These are phyloP conservation scores for Watsonalla binaria DNA, from an alignment of 2,888 invertebrate genomes.

Conservation along the genomic window DNA sequence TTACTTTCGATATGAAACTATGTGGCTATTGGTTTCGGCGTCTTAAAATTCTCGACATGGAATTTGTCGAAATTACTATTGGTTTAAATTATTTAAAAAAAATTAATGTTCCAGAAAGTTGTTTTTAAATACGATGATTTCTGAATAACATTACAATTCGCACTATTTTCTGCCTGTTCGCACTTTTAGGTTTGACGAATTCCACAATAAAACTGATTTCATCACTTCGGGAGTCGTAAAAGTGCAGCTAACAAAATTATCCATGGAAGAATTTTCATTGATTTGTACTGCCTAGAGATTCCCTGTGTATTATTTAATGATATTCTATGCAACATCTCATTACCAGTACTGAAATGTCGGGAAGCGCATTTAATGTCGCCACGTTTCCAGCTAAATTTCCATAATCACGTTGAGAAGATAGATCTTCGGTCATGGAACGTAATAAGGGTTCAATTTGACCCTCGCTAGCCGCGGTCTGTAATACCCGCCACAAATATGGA, in stretches of 20 bases:
- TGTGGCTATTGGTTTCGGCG: background rate
- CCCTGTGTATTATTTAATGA: too few species aligned
- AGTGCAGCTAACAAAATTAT: too few species aligned
- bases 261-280: too few species aligned
- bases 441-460: conserved; percentile 62
- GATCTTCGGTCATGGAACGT: conserved; percentile 34
- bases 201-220: too few species aligned
- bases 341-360: conserved; percentile 14
- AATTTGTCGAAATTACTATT: background rate
- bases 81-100: background rate
- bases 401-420: conserved; percentile 41
- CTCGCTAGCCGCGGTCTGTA: conserved; percentile 41
- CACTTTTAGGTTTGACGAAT: too few species aligned
- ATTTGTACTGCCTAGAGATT: too few species aligned
- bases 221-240: too few species aligned
- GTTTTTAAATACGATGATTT: background rate
- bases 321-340: conserved; percentile 5
- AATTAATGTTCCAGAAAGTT: background rate
- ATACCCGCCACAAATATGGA: conserved; percentile 54
- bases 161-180: too few species aligned
- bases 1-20: conserved; percentile 5
- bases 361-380: conserved; percentile 18
- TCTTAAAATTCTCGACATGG: background rate
- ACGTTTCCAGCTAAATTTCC: conserved; percentile 37
- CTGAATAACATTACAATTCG: too few species aligned